Base-by-base conservation (phyloP, 2,113 vertebrate species). In the Callipepla californica region DNA sequence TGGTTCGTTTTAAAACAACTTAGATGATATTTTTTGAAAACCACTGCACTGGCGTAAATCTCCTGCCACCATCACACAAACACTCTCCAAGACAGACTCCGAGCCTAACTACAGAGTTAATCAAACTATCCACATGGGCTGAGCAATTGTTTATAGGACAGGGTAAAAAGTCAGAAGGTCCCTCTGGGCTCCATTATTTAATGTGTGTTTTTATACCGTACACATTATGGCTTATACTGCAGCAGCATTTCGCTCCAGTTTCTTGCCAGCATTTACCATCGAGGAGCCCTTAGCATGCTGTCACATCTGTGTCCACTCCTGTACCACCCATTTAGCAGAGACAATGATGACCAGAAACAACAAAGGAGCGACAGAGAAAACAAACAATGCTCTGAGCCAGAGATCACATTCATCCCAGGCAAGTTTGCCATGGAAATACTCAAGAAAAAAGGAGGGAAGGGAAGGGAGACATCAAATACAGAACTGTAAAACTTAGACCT, bases 291-390 rank as follows among this genome's bases (percentile, higher is more conserved):
- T 20, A 96, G 78, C 73, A 89, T 53, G 93, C 59, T 32, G 82
- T 58, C 65, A 77, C 91, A 89, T 92, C 94, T 94, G 78, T 90
- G 82, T 91, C 96, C 70, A 94, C 89, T 95, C 87, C 85, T 87
- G 90, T 96, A 95, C 96, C 96, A 97, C 96, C 97, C 97, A 96
- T 95, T 94, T 94, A 95, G 93, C 85, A 94, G 88, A 97, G 95
- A 97, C 97, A 98, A 98, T 94, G 96, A 97, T 98, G 93, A 95
- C 95, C 78, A 93, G 96, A 96, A 97, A 88, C 95, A 97, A 98
- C 97, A 98, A 98, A 98, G 97, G 93, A 96, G 76, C 69, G 93
- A 93, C 85, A 94, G 90, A 91, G 80, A 94, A 90, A 93, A 87
- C 61, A 91, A 83, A 90, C 93, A 90, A 76, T 75, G 76, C 81